These are phyloP conservation scores for Chiridota heheva DNA, from an alignment of 35 echinoderm and acorn worm genomes.

Conservation along the genomic window DNA sequence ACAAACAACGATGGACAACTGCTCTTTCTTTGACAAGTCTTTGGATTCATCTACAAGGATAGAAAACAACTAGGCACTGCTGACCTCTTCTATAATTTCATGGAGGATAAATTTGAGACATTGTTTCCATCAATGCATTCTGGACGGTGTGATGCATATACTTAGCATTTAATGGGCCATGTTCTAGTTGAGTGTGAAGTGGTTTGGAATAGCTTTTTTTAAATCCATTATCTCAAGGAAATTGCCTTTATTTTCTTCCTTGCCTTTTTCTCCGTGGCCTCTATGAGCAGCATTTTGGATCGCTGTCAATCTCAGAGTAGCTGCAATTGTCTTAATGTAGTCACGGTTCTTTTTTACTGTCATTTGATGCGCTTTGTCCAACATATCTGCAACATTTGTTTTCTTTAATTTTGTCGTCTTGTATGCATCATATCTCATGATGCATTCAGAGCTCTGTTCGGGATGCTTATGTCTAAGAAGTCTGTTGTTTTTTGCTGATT, in stretches of 20 bases:
- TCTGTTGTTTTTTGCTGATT: constrained; percentile 14
- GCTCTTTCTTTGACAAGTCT: constrained; percentile 62
- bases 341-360: constrained; percentile 14
- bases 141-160: constrained; percentile 49
- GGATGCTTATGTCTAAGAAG: constrained; percentile 38
- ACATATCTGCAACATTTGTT: constrained; percentile 14
- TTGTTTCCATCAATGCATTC: constrained; percentile 51
- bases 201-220: constrained; percentile 35
- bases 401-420: constrained; percentile 13
- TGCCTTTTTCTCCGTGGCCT: constrained; percentile 44
- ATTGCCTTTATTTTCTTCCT: constrained; percentile 36
- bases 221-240: constrained; percentile 41
- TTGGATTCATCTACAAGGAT: constrained; percentile 60
- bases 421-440: constrained; percentile 23
- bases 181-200: constrained; percentile 26
- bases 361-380: constrained; percentile 26
- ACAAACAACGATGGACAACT: constrained; percentile 41
- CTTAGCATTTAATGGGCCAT: constrained; percentile 47
- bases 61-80: constrained; percentile 9
- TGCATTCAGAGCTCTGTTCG: constrained; percentile 21
- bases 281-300: constrained; percentile 56
- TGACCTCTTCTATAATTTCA: constrained; percentile 55
- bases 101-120: constrained; percentile 47
- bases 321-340: constrained; percentile 33
- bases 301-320: constrained; percentile 12